A percentile compares a stretch with the other conserved stretches of the same genome.
These are phyloP conservation scores for Oreochromis spilurus DNA, from an alignment of 2,113 vertebrate genomes.

Conservation along the genomic window DNA sequence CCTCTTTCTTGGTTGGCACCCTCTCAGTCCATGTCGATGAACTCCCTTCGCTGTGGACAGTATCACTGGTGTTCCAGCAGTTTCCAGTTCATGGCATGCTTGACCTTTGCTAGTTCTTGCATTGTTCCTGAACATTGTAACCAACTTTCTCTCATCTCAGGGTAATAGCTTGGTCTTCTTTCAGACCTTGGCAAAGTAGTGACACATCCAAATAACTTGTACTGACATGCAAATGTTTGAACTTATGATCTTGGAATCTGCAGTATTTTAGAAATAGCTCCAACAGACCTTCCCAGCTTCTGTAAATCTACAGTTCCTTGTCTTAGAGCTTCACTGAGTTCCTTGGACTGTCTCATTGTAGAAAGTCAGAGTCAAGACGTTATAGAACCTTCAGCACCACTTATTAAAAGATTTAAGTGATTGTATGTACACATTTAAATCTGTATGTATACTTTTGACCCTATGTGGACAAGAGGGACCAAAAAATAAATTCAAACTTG, in stretches of 20 bases:
- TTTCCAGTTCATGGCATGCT: neutral
- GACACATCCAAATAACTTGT: neutral
- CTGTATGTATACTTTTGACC: neutral
- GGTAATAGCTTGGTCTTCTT: neutral
- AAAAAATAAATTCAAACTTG: neutral
- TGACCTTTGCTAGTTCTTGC: neutral
- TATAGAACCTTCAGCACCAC: neutral
- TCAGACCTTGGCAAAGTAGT: neutral
- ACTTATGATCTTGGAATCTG: neutral
- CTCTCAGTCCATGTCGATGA: neutral
- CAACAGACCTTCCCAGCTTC: neutral
- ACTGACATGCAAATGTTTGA: neutral
- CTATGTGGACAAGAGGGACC: neutral
- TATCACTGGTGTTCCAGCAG: neutral
- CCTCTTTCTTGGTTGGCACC: neutral
- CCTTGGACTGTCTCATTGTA: neutral
- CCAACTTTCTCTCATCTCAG: neutral
- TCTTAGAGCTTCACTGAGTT: neutral
- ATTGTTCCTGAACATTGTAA: neutral
- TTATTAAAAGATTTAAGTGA: neutral
- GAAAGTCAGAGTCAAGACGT: neutral
- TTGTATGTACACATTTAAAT: neutral
- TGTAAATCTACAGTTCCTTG: neutral
- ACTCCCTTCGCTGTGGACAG: neutral
- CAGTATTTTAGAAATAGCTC: neutral